Evolutionary conservation across 2,797 vertebrate genomes (phyloP).

Genomic region (Sebastolobus alascanus): DNA sequence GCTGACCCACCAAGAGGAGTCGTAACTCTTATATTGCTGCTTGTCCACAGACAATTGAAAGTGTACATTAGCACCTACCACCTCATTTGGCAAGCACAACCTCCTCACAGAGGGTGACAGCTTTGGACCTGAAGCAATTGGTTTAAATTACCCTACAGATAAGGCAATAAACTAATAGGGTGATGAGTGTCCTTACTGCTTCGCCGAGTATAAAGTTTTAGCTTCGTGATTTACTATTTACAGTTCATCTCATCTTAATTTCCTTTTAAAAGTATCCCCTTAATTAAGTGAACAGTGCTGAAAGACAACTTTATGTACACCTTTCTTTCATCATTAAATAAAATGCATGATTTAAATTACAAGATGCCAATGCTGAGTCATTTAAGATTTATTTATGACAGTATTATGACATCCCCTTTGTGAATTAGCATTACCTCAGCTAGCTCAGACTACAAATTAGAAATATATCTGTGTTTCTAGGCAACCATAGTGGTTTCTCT

Average conservation of each 20-base stretch:
- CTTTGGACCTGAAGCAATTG: conserved; percentile 53
- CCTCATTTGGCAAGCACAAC: conserved; percentile 53
- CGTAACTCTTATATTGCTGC: conserved; percentile 57
- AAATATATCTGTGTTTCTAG: not conserved
- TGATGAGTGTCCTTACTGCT: conserved; percentile 51
- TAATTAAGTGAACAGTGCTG: conserved; percentile 50
- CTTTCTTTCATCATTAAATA: conserved; percentile 32
- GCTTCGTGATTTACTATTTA: conserved; percentile 59
- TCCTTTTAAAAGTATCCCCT: conserved; percentile 38
- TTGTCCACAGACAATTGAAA: conserved; percentile 43
- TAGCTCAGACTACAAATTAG: not conserved
- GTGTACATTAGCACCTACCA: conserved; percentile 40
- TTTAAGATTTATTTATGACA: conserved; percentile 6
- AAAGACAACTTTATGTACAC: conserved; percentile 44
- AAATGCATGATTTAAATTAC: conserved; percentile 26
- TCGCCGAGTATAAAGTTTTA: conserved; percentile 43
- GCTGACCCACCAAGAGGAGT: conserved; percentile 33
- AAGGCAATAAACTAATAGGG: conserved; percentile 60
- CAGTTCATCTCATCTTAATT: conserved; percentile 48
- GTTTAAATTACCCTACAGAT: conserved; percentile 60
- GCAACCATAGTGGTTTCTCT: no score
- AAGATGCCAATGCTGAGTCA: conserved; percentile 19
- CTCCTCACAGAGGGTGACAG: conserved; percentile 41
- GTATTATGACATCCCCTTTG: not conserved
- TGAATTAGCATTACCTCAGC: conserved; percentile 11